Evolutionary conservation across 2,888 invertebrate species (phyloP), one percentile per base, ranked within the genome.

Genomic region (Hedya salicella): DNA sequence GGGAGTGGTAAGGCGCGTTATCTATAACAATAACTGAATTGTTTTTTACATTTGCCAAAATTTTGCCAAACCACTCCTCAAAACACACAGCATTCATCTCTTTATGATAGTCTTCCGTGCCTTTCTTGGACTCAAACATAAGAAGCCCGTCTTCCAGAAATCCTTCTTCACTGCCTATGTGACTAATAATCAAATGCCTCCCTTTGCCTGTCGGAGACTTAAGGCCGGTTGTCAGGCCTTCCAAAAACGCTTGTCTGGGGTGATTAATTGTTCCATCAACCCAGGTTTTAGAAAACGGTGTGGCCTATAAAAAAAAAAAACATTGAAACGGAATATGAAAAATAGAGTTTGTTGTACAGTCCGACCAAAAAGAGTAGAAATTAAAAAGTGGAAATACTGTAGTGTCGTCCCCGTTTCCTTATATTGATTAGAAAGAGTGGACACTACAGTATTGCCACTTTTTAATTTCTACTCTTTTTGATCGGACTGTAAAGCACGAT

Each of bases 1-100:
- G 25, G 30, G 56, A 56, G 42, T 56, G 25, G 16, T 56, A 42
- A 39, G 39, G 53, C 13, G 54, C 42, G 40, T 56, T 42, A n/a
- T 56, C 42, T 17, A 53, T 36, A 39, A 39, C 36, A 8, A 56
- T 30, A 1, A 56, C 44, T 1, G 30, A 25, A 25, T 44, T 44
- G 1, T n/a, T 25, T 21, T 56, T 56, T 14, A 44, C n/a, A 42
- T 56, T 56, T 13, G 56, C 6, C 11, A 56, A 44, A 30, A 44
- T 56, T 21, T 25, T 25, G 0, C 14, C 11, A 42, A 44, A 56
- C 56, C 44, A 56, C 44, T 42, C 30, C 44, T 30, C 52, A 11
- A 52, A 52, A 52, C 16, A 30, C 14, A n/a, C 17, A 16, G 52
- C 30, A 16, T 52, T 52, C 36, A 52, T 32, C 52, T 36, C 52